Evolutionary conservation across 1,140 invertebrate genomes (phyloP), one percentile per base, ranked within the genome.

Genomic region (Neoseiulus cucumeris): DNA sequence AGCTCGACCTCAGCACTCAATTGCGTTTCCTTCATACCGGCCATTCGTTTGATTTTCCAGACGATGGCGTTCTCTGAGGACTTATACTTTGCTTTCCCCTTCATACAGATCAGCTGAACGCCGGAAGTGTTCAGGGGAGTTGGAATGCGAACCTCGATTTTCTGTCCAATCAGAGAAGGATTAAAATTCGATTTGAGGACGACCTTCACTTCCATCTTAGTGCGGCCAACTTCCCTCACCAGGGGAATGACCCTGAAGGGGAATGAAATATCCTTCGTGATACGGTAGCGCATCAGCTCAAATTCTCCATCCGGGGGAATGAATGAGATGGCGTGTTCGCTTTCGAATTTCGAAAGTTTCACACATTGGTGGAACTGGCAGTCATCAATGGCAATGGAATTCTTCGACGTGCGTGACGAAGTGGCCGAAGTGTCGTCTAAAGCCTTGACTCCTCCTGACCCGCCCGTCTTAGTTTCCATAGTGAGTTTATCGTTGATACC

Each of bases 351-450:
- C 72, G 91, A 95, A 39, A 99, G 80, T 77, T 98, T 99, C 7
- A 99, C 96, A 77, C 96, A 99, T 76, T 99, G 96, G 80, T 99
- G 95, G 79, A 99, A 99, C 78, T 99, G 96, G 73, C 95, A 98
- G 79, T 98, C 96, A 73, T 99, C 96, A 70, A 99, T 99, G 9
- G 97, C 96, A 65, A 99, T 95, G 14, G 96, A 88, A 0, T 91
- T 89, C 77, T 93, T 93, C 44, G 88, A 89, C 29, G 68, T 66
- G 33, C 64, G 22, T 41, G 42, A 42, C 29, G 42, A 65, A 42
- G 33, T 65, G 41, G 18, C 42, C 25, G 29, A 25, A 45, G 44
- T 28, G 28, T 68, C 20, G 39, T 39, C 18, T 18, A 30, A 14
- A 17, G 42, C 18, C 39, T 59, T 25, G 33, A 44, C 28, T 33